A percentile compares a stretch with the other conserved stretches of the same genome.
phyloP scores from a whole-genome alignment of 1,140 invertebrate species.

The Drosophila chauvacae region DNA sequence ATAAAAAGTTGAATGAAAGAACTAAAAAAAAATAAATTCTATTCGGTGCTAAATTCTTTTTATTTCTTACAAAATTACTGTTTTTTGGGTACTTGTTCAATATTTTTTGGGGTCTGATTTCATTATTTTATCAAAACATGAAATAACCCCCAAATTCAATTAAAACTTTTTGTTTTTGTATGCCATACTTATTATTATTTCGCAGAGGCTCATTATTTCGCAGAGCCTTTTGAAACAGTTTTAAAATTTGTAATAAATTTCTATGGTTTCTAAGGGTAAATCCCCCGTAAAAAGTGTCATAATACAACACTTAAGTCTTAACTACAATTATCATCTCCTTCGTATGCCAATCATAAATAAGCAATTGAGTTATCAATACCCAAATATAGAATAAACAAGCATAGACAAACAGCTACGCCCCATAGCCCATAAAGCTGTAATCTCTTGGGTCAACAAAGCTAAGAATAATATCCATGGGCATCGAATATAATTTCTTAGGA shows the following conservation, averaged over 20 bases:
- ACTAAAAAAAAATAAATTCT: too few species aligned
- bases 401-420: background rate
- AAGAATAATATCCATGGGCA: slow-evolving; percentile 16
- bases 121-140: too few species aligned
- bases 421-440: slow-evolving; percentile 9
- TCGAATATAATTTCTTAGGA: slow-evolving; percentile 25
- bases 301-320: background rate
- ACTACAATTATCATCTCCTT: background rate
- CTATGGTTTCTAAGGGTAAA: background rate
- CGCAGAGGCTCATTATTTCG: too few species aligned
- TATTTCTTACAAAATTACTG: too few species aligned
- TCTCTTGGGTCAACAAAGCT: slow-evolving; percentile 16
- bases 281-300: background rate
- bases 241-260: background rate
- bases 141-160: too few species aligned
- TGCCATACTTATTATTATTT: too few species aligned
- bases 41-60: too few species aligned
- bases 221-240: too few species aligned
- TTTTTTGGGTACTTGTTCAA: too few species aligned
- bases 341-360: background rate
- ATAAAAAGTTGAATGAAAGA: too few species aligned
- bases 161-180: too few species aligned
- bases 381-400: background rate
- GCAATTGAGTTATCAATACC: slow-evolving; percentile 7
- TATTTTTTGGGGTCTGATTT: too few species aligned